Base-by-base conservation (phyloP, 2,113 vertebrate genomes). In the Tetrax tetrax region DNA sequence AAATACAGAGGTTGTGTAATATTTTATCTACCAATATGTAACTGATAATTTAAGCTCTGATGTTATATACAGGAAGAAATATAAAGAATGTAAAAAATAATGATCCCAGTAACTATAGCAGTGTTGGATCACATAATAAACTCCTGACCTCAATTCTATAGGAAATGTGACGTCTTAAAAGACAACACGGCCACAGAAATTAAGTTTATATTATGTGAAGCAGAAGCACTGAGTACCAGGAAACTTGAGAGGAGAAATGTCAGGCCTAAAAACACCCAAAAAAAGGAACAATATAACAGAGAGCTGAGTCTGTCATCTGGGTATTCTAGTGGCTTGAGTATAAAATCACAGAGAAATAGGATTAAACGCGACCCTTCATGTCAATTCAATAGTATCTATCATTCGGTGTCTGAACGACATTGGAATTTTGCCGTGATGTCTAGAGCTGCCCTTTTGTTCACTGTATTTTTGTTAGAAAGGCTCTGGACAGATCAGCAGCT, bases 391-490 rank as follows among this genome's bases (percentile, higher is more conserved):
- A 50, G 19, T 76, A 70, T 53, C 23, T 65, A 6, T 72, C 43
- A 35, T 43, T 64, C 4, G 19, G 6, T 25, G 18, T 53, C 74
- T 84, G 37, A 77, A 56, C 41, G 33, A 9, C 12, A 3, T 53
- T 2, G 0, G 35, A 63, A 28, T 59, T 25, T 59, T 69, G 47
- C 19, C 0, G 1, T 1, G 0, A 15, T 74, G 41, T 29, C 23
- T 54, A 22, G n/a, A 76, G 20, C 59, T 94, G 50, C 37, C 19
- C 27, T 60, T 66, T 37, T 71, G 17, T 18, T 69, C 31, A 8
- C 4, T 14, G 12, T 18, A 4, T 35, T 88, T 85, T 22, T 57
- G 20, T 22, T 4, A 1, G 60, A 87, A 88, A 47, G 21, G 23
- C 31, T 95, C 31, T 50, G 61, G 29, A 14, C 15, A 21, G 15